Evolutionary conservation across 2,797 vertebrate species (phyloP), one percentile per base, ranked within the genome.

Genomic region (Lithobates pipiens): DNA sequence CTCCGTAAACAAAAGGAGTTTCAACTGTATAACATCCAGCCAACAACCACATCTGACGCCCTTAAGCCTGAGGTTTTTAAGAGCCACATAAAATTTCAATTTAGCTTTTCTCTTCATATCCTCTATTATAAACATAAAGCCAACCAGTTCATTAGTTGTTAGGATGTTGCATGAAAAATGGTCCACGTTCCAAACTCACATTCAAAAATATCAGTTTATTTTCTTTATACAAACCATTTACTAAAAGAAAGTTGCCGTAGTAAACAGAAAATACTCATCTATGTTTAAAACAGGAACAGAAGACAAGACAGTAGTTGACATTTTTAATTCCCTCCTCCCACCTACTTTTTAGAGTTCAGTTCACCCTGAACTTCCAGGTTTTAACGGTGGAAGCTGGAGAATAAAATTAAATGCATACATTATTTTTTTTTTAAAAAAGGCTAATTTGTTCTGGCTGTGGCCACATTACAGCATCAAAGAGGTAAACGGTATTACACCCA

Each of bases 31-130:
- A 61, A 34, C 29, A 36, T 61, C 50, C 54, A n/a, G 75, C 75
- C 75, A 76, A 76, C 50, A 76, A 76, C 75, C 75, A 61, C 75
- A 57, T 76, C 74, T 23, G 50, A 76, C 54, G 27, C 50, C 32
- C 50, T 76, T 63, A 29, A 61, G 50, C 29, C 75, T n/a, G 18
- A 61, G 50, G 10, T 13, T 57, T 23, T 61, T 32, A 76, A 61
- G 21, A 76, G 32, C 3, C n/a, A 34, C 75, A 76, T 16, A 61
- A 36, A 36, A 61, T 8, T 34, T 32, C 25, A 29, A 29, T 50
- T 46, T 16, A n/a, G 15, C 18, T 63, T 29, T 68, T 6, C 54
- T 61, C 54, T 61, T 23, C 21, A 68, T 16, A 42, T 42, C 32
- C 21, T 77, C n/a, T 10, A 79, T 11, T 61, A 23, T n/a, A 61